These are phyloP conservation scores for Gallinago media DNA, from an alignment of 2,113 vertebrate species.

Conservation along the genomic window DNA sequence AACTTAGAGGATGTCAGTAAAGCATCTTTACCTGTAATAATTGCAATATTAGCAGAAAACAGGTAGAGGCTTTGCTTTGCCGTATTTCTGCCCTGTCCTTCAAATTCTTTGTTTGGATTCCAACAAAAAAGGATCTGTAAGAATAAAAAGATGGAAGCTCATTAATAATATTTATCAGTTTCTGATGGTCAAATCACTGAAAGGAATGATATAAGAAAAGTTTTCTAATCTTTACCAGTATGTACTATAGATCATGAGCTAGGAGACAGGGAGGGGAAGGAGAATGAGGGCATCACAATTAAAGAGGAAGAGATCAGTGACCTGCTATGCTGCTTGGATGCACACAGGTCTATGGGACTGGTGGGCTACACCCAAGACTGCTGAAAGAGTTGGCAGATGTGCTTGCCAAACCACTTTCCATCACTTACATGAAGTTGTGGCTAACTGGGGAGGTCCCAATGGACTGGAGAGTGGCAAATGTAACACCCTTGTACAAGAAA, in stretches of 20 bases:
- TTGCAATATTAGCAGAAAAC: not conserved
- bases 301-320: too few species aligned
- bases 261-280: too few species aligned
- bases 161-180: slow-evolving; percentile 7
- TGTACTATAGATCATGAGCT: not conserved
- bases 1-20: not conserved
- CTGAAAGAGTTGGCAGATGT: too few species aligned
- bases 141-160: not conserved
- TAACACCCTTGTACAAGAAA: too few species aligned
- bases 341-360: too few species aligned
- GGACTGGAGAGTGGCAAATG: too few species aligned
- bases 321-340: too few species aligned
- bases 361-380: too few species aligned
- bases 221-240: slow-evolving; percentile 17
- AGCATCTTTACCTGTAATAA: not conserved
- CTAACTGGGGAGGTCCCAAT: too few species aligned
- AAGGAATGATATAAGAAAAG: not conserved
- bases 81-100: not conserved
- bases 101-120: not conserved
- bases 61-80: slow-evolving; percentile 25
- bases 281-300: too few species aligned
- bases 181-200: not conserved
- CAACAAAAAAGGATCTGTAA: not conserved
- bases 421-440: too few species aligned
- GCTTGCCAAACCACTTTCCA: too few species aligned